phyloP scores from a whole-genome alignment of 2,888 invertebrate genomes.

The Deilephila porcellus region DNA sequence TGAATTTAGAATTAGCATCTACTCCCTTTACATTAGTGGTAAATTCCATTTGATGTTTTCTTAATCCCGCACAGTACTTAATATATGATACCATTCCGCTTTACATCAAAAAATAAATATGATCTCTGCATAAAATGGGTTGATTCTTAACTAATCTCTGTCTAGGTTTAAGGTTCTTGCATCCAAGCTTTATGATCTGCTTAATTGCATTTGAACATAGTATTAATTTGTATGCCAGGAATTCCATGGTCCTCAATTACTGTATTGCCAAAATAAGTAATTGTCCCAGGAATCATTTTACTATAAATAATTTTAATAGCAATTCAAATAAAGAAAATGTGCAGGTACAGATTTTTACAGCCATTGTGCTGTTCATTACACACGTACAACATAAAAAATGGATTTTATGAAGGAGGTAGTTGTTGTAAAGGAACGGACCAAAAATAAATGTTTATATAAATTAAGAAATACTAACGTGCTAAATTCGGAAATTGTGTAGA shows the following conservation, averaged over 20 bases:
- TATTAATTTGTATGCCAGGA: neutral
- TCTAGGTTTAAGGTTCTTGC: conserved; percentile 2
- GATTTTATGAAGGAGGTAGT: neutral
- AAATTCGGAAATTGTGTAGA: too few species aligned
- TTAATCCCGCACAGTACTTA: conserved; percentile 14
- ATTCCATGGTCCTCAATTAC: neutral
- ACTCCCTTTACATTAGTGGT: neutral
- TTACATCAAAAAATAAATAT: conserved; percentile 15
- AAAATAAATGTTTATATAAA: neutral
- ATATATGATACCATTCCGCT: conserved; percentile 13
- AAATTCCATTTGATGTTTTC: neutral
- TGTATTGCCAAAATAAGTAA: neutral
- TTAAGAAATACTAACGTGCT: too few species aligned
- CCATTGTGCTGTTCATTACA: neutral
- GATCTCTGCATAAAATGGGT: conserved; percentile 22
- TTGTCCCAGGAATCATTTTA: neutral
- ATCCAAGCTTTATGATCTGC: conserved; percentile 11
- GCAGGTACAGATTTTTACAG: neutral
- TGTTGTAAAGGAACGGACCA: neutral
- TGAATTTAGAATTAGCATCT: neutral
- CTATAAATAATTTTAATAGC: neutral
- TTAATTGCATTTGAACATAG: neutral
- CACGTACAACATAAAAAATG: neutral
- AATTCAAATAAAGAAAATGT: neutral
- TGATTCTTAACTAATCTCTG: conserved; percentile 18